Evolutionary conservation across 1,140 invertebrate species (phyloP).

Genomic region (Aphaenogaster ashmeadi): DNA sequence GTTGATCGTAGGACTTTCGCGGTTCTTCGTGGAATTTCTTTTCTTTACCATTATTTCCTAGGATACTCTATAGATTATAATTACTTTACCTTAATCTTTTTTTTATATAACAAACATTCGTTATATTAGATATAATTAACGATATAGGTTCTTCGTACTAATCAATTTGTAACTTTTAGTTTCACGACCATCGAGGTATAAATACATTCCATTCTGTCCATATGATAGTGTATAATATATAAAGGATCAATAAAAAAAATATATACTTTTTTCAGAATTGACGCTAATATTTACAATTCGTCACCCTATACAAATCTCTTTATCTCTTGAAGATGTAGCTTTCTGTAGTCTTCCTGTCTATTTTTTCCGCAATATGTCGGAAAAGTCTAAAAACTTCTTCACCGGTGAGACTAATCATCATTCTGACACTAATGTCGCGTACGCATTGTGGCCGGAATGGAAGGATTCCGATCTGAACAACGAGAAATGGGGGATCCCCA

Average conservation of each 20-base stretch:
- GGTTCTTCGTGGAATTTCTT: not conserved
- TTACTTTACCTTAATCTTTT: conserved; percentile 37
- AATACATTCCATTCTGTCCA: conserved; percentile 70
- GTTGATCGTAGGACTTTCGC: conserved; percentile 16
- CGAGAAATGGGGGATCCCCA: conserved; percentile 73
- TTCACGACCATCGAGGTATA: conserved; percentile 56
- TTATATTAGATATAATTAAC: conserved; percentile 54
- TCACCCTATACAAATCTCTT: not conserved
- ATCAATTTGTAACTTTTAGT: conserved; percentile 62
- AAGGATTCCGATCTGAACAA: conserved; percentile 71
- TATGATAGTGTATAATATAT: conserved; percentile 74
- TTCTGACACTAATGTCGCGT: not conserved
- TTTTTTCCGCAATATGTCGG: conserved; percentile 65
- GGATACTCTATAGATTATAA: conserved; percentile 51
- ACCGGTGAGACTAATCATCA: conserved; percentile 7
- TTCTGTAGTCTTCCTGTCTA: not conserved
- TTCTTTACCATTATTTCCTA: conserved; percentile 40
- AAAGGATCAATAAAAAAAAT: conserved; percentile 74
- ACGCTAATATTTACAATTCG: not conserved
- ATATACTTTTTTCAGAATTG: conserved; percentile 72
- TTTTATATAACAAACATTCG: conserved; percentile 34
- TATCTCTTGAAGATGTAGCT: conserved; percentile 33
- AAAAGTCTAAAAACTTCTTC: conserved; percentile 56
- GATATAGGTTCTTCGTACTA: conserved; percentile 59
- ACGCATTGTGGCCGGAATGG: conserved; percentile 72